phyloP scores from a whole-genome alignment of 2,888 invertebrate genomes.

The Odontomyia ornata region DNA sequence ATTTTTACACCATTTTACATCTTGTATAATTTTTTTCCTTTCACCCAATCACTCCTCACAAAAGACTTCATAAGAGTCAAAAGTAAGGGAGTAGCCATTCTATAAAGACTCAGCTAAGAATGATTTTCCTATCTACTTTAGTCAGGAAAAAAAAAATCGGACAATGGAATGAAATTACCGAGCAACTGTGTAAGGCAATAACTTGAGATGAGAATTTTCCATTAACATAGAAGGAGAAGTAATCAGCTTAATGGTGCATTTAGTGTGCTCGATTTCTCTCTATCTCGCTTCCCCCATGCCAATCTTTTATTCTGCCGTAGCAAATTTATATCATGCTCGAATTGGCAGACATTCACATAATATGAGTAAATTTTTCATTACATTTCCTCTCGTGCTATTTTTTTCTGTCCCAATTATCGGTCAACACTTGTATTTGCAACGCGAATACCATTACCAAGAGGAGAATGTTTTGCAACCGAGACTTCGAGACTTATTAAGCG shows the following conservation, averaged over 20 bases:
- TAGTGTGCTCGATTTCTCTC: constrained; percentile 40
- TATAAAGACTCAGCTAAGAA: too few relatives aligned
- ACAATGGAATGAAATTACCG: constrained; percentile 29
- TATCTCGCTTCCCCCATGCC: not conserved
- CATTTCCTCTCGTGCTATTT: constrained; percentile 3
- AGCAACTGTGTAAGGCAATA: constrained; percentile 35
- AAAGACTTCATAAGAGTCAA: too few relatives aligned
- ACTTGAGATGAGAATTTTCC: constrained; percentile 36
- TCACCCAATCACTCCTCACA: too few relatives aligned
- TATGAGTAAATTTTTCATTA: constrained; percentile 37
- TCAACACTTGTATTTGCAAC: not conserved
- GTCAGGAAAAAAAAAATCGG: not conserved
- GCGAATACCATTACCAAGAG: not conserved
- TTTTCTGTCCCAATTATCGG: not conserved
- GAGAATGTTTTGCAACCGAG: not conserved
- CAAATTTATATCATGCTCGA: constrained; percentile 12
- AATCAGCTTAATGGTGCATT: constrained; percentile 46
- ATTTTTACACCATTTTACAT: too few relatives aligned
- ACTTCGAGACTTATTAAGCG: not conserved
- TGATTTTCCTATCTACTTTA: too few relatives aligned
- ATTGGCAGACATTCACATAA: constrained; percentile 20
- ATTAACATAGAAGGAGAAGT: constrained; percentile 42
- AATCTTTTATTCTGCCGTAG: not conserved
- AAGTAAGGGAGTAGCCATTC: too few relatives aligned
- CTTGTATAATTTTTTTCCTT: too few relatives aligned